A percentile compares a stretch with the other conserved stretches of the same genome.
Evolutionary conservation across 2,888 invertebrate genomes (phyloP).

Genomic region (Sinotaia quadrata): DNA sequence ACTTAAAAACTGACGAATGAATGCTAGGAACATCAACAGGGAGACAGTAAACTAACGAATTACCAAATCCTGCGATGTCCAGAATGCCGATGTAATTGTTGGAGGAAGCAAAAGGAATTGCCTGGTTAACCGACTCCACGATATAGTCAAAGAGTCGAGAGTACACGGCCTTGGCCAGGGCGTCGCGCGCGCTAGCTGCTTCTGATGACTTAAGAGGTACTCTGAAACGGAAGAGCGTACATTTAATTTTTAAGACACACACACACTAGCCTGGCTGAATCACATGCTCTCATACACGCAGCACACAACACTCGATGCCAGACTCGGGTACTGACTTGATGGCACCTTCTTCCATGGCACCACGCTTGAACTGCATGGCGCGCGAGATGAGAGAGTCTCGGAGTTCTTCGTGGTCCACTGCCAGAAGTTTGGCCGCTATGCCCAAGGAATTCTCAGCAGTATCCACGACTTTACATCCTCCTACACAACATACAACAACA

Average conservation of each 20-base stretch:
- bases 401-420: conserved; percentile 85
- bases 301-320: background rate
- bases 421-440: conserved; percentile 80
- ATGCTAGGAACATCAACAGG: too few relatives aligned
- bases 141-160: conserved; percentile 96
- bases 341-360: conserved; percentile 94
- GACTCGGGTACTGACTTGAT: conserved; percentile 82
- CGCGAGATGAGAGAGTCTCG: conserved; percentile 88
- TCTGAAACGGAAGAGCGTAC: conserved; percentile 76
- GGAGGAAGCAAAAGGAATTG: conserved; percentile 95
- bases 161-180: conserved; percentile 96
- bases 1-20: too few relatives aligned
- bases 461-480: conserved; percentile 73
- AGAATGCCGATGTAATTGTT: conserved; percentile 94
- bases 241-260: background rate
- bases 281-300: too few relatives aligned
- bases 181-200: conserved; percentile 94
- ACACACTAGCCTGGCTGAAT: background rate
- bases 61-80: conserved; percentile 98
- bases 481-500: conserved; percentile 56
- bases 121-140: conserved; percentile 91
- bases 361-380: conserved; percentile 96
- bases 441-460: conserved; percentile 79
- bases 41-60: conserved; percentile 62
- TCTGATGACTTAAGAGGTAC: conserved; percentile 96